Conservation (phyloP, 2,113 vertebrate genomes). For the Pyrgilauda ruficollis region DNA sequence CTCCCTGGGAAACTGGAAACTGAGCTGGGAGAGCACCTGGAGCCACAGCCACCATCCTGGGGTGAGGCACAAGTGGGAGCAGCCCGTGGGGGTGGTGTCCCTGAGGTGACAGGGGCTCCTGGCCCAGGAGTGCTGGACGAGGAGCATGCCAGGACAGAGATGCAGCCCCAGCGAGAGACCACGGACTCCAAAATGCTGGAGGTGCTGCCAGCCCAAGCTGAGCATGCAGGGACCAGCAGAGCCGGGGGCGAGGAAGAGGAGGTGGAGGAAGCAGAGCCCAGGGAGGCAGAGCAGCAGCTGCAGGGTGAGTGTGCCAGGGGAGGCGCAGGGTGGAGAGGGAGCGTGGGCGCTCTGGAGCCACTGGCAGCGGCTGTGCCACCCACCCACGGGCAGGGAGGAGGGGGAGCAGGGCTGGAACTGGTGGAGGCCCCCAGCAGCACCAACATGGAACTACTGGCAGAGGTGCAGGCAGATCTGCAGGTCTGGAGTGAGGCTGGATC, state of each 20-base stretch:
- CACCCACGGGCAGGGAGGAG: rapidly evolving
- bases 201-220: neutral
- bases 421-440: neutral
- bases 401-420: neutral
- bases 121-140: neutral
- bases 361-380: neutral
- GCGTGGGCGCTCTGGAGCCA: rapidly evolving
- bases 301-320: neutral
- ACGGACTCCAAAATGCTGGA: rapidly evolving
- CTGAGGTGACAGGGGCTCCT: neutral
- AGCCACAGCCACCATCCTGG: neutral
- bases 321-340: rapidly evolving
- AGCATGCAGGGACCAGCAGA: neutral
- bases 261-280: neutral
- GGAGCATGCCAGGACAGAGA: rapidly evolving
- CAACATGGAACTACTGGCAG: neutral
- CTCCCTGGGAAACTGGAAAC: neutral
- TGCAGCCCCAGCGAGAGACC: neutral
- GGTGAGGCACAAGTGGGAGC: neutral
- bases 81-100: neutral
- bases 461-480: neutral
- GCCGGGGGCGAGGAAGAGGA: neutral
- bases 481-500: rapidly evolving
- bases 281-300: neutral
- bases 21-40: neutral